phyloP scores from a whole-genome alignment of 2,113 vertebrate species.

The Limanda limanda region DNA sequence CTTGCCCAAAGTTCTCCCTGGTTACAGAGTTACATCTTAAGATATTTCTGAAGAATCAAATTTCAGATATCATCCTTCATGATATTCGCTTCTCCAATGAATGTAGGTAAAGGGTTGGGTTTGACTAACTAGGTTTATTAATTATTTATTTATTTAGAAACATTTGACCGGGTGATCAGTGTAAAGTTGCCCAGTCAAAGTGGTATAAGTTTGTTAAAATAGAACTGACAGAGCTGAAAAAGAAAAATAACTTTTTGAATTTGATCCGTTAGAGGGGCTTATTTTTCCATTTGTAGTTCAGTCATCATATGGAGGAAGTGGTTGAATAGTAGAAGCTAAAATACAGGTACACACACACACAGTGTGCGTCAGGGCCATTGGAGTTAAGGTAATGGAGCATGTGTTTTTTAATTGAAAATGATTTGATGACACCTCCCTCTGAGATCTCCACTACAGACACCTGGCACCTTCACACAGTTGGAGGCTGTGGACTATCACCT shows the following conservation, averaged over 20 bases:
- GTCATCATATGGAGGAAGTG: neutral
- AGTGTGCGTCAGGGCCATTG: conserved; percentile 36
- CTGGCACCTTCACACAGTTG: neutral
- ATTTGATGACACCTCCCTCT: conserved; percentile 41
- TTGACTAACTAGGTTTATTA: too few relatives aligned
- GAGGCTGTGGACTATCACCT: conserved; percentile 16
- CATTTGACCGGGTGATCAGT: too few relatives aligned
- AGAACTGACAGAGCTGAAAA: too few relatives aligned
- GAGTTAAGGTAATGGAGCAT: conserved; percentile 57
- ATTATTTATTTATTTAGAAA: too few relatives aligned
- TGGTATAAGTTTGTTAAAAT: too few relatives aligned
- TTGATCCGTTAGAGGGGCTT: neutral
- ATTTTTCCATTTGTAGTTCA: neutral
- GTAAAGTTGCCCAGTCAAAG: too few relatives aligned
- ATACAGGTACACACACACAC: conserved; percentile 5
- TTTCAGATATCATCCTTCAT: too few relatives aligned
- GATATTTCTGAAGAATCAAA: too few relatives aligned
- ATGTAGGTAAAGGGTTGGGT: too few relatives aligned
- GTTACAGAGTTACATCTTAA: too few relatives aligned
- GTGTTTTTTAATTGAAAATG: conserved; percentile 74
- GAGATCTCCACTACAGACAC: conserved; percentile 10
- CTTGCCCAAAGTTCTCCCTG: too few relatives aligned
- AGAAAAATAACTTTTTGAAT: neutral
- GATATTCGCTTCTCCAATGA: too few relatives aligned
- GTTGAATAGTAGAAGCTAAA: neutral